Conservation (phyloP, 2,888 invertebrate genomes). For the Hololepta plana region DNA sequence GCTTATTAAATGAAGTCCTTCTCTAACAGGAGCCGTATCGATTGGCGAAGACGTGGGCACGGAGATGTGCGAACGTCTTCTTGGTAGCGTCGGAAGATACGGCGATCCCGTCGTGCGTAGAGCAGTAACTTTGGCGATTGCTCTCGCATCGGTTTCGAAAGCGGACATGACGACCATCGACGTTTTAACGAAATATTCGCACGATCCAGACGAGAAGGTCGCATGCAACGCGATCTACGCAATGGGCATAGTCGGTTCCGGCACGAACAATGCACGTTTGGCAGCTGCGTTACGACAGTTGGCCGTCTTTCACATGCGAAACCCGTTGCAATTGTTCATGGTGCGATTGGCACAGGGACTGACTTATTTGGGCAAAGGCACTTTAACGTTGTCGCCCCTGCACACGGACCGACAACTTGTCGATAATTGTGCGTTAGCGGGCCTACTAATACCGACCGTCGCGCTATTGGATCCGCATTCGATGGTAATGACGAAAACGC, state of each 20-base stretch:
- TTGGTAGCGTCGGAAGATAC: constrained; percentile 65
- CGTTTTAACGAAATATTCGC: constrained; percentile 95
- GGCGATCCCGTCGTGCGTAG: constrained; percentile 57
- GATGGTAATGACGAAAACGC: constrained; percentile 69
- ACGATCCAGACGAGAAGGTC: constrained; percentile 93
- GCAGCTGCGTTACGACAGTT: constrained; percentile 95
- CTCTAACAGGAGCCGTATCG: too few relatives aligned
- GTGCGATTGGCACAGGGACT: constrained; percentile 92
- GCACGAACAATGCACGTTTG: constrained; percentile 71
- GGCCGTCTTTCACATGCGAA: constrained; percentile 93
- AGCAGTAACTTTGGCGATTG: constrained; percentile 90
- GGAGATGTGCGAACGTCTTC: constrained; percentile 91
- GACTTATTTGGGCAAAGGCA: constrained; percentile 96
- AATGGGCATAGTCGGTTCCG: constrained; percentile 84
- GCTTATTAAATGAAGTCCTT: too few relatives aligned
- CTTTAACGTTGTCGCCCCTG: constrained; percentile 85
- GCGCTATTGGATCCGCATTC: constrained; percentile 20
- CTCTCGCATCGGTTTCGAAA: constrained; percentile 89
- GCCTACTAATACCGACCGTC: constrained; percentile 19
- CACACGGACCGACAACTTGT: constrained; percentile 89
- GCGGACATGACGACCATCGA: constrained; percentile 88
- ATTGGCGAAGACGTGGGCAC: constrained; percentile 97
- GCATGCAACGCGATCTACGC: constrained; percentile 67
- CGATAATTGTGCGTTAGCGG: constrained; percentile 88
- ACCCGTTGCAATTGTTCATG: constrained; percentile 92